A percentile compares a stretch with the other conserved stretches of the same genome.
phyloP scores from a whole-genome alignment of 30 jellyfish, hydroid and myxozoan genomes.

The Aurelia aurita region DNA sequence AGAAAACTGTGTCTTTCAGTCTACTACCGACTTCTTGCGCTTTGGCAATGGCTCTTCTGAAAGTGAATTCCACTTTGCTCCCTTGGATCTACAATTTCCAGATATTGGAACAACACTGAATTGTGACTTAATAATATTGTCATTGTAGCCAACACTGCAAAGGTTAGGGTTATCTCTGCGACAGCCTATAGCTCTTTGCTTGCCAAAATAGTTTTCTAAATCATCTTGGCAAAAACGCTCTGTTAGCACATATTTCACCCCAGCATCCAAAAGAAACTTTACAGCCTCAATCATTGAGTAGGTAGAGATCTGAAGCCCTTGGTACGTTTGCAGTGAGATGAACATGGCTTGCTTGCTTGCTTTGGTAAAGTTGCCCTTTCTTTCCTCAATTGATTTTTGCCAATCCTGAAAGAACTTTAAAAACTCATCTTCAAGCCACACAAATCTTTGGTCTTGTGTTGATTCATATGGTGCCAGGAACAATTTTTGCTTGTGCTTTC shows the following conservation, averaged over 20 bases:
- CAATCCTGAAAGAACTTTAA: conserved; percentile 54
- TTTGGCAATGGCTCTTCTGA: conserved; percentile 10
- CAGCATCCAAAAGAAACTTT: conserved; percentile 8
- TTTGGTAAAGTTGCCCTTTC: conserved; percentile 18
- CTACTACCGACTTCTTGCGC: not conserved
- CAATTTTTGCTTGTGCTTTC: not conserved
- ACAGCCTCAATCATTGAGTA: conserved; percentile 38
- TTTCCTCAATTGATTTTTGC: conserved; percentile 44
- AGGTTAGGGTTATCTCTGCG: conserved; percentile 48
- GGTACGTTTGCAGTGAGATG: conserved; percentile 28
- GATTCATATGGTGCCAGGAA: conserved; percentile 44
- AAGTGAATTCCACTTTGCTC: conserved; percentile 2
- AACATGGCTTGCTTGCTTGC: conserved; percentile 28
- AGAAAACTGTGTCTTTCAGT: not conserved
- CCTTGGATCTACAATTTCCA: conserved; percentile 4
- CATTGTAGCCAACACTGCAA: conserved; percentile 34
- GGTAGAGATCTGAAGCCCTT: conserved; percentile 24
- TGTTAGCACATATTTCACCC: conserved; percentile 35
- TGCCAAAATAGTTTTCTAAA: conserved; percentile 49
- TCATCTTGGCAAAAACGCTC: conserved; percentile 56
- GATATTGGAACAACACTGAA: conserved; percentile 15
- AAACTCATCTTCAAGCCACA: conserved; percentile 46
- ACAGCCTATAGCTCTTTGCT: conserved; percentile 47
- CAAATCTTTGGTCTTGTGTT: conserved; percentile 35
- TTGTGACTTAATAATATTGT: conserved; percentile 30